Base-by-base conservation (phyloP, 2,113 vertebrate genomes). In the Poicephalus gulielmi region DNA sequence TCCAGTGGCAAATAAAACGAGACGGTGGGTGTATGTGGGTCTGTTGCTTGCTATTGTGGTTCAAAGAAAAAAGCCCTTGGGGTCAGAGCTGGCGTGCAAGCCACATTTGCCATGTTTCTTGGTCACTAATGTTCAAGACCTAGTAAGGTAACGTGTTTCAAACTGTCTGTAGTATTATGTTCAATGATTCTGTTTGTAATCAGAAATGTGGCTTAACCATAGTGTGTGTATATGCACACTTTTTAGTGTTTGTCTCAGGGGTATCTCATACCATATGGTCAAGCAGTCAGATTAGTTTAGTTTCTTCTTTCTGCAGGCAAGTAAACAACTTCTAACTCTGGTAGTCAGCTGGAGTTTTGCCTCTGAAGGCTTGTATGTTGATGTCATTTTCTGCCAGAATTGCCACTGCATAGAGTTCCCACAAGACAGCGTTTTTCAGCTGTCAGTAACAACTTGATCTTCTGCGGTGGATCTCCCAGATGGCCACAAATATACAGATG, bases 341-440 rank as follows among this genome's bases (percentile, higher is more conserved):
- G 69, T 94, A 94, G 76, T 92, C 76, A 92, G 70, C 31, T 91
- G 86, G 91, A 94, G 53, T 80, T 81, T 73, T 96, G 52, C 86
- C 83, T 92, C 77, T 89, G 55, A 91, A 95, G 77, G 62, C 90
- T 95, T 94, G 77, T 87, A 49, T 30, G n/a, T 86, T 85, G 92
- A 70, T 96, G 83, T 79, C 57, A 46, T 92, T 94, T 96, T 92
- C 88, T 96, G 63, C 92, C 91, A 86, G 55, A 90, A 60, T 93
- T 97, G 77, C 86, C n/a, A 27, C 62, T 89, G 20, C 53, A 25
- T 17, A 47, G 47, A 75, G 41, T 82, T 95, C 69, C 80, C 41
- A 4, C 69, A 86, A 86, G 95, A 79, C 83, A 75, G 8, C 47
- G 7, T 84, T 91, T 94, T 94, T 57, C 62, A 83, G 2, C 70